phyloP scores from a whole-genome alignment of 2,113 vertebrate genomes.

The Silurus glanis region DNA sequence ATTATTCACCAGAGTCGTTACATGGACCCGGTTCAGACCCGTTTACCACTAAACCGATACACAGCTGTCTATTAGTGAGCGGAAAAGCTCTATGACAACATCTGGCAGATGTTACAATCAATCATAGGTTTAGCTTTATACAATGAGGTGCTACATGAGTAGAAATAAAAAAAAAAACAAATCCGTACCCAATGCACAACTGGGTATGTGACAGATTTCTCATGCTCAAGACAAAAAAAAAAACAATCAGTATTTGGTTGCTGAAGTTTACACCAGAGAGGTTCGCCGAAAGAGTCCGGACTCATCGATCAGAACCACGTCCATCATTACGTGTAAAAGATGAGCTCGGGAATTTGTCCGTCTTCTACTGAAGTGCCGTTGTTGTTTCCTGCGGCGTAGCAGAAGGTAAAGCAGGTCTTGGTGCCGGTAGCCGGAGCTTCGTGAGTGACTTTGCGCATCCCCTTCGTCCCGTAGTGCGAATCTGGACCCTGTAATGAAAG shows the following conservation, averaged over 20 bases:
- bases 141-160: conserved; percentile 46
- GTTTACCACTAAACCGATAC: conserved; percentile 8
- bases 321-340: conserved; percentile 85
- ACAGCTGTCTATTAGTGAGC: neutral
- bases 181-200: conserved; percentile 36
- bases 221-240: conserved; percentile 39
- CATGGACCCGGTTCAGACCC: conserved; percentile 22
- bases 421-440: conserved; percentile 82
- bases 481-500: conserved; percentile 75
- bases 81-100: neutral
- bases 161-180: conserved; percentile 13
- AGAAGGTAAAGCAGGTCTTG: conserved; percentile 88
- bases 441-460: conserved; percentile 86
- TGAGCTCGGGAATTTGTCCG: conserved; percentile 88
- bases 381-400: conserved; percentile 88
- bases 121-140: conserved; percentile 25
- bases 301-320: neutral
- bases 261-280: conserved; percentile 40
- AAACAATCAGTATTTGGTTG: conserved; percentile 41
- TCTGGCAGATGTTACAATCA: conserved; percentile 4
- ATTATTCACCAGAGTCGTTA: conserved; percentile 35
- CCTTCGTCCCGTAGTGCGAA: conserved; percentile 89
- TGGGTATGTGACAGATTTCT: conserved; percentile 32
- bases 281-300: conserved; percentile 40
- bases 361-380: conserved; percentile 90